Percentiles rank a stretch among this genome's conserved stretches.
Conservation (phyloP, 2,113 vertebrate species). For the Neotoma lepida region DNA sequence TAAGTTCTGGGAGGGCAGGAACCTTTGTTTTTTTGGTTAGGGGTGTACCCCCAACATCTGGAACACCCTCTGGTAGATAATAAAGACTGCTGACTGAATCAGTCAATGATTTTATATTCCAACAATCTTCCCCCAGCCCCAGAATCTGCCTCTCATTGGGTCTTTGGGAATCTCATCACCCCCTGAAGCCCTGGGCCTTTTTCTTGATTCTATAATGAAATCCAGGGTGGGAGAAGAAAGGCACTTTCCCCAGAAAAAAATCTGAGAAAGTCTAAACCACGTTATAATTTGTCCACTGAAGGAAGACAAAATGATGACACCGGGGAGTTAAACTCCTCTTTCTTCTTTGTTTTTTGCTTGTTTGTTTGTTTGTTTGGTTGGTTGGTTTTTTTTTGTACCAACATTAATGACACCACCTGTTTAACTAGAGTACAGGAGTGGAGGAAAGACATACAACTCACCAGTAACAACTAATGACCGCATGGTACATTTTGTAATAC, state of each 20-base stretch:
- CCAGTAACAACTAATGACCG: constrained; percentile 69
- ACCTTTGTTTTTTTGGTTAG: constrained; percentile 19
- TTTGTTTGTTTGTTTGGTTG: neutral
- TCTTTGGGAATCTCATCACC: neutral
- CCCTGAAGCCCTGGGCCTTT: neutral
- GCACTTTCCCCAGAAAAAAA: neutral
- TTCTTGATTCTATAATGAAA: neutral
- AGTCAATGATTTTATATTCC: constrained; percentile 42
- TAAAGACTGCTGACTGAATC: constrained; percentile 1
- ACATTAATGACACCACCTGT: neutral
- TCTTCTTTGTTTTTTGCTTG: neutral
- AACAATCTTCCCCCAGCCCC: neutral
- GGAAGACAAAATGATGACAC: neutral
- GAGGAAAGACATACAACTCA: constrained; percentile 18
- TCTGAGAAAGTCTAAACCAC: neutral
- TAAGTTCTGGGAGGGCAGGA: neutral
- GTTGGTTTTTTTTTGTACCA: neutral
- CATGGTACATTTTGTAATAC: constrained; percentile 54
- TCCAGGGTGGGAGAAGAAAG: neutral
- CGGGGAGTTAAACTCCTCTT: neutral
- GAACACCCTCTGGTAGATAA: neutral
- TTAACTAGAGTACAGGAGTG: constrained; percentile 1
- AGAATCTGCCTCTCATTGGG: neutral
- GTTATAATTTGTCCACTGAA: neutral
- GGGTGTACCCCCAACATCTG: neutral